Conservation (phyloP, 2,113 vertebrate species). For the Triplophysa siluroides region DNA sequence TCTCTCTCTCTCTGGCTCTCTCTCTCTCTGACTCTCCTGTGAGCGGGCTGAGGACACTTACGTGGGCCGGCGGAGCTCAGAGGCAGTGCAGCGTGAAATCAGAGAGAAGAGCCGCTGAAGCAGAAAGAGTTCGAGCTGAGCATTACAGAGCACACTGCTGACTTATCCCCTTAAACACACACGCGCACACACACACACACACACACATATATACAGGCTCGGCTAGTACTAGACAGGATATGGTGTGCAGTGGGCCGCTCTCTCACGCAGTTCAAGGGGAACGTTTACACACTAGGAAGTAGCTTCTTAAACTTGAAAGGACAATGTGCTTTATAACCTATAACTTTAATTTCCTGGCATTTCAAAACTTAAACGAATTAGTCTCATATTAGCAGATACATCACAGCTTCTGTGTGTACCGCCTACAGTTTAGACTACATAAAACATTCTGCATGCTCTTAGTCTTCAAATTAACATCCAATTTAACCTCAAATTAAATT, state of each 20-base stretch:
- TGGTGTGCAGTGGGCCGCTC: constrained; percentile 25
- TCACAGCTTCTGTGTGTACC: constrained; percentile 31
- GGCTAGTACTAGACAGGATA: constrained; percentile 36
- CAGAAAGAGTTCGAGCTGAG: constrained; percentile 78
- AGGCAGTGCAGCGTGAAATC: constrained; percentile 79
- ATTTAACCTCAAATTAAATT: background rate
- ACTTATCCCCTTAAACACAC: constrained; percentile 66
- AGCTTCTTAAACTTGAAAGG: constrained; percentile 20
- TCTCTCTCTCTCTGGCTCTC: constrained; percentile 37
- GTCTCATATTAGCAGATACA: constrained; percentile 22
- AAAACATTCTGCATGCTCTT: background rate
- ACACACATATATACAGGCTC: constrained; percentile 29
- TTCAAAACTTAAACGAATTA: background rate
- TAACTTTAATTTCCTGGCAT: constrained; percentile 9
- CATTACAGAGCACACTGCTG: constrained; percentile 75
- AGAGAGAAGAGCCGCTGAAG: constrained; percentile 77
- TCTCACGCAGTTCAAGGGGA: constrained; percentile 25
- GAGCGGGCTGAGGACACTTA: constrained; percentile 58
- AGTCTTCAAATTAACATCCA: background rate
- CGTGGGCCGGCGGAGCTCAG: constrained; percentile 68
- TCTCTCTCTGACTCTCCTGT: constrained; percentile 20
- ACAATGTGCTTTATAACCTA: constrained; percentile 10
- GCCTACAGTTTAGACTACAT: background rate
- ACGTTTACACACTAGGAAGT: constrained; percentile 16
- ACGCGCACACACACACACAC: constrained; percentile 52